Conservation (phyloP, 2,797 vertebrate species). For the Myotis pilosus region DNA sequence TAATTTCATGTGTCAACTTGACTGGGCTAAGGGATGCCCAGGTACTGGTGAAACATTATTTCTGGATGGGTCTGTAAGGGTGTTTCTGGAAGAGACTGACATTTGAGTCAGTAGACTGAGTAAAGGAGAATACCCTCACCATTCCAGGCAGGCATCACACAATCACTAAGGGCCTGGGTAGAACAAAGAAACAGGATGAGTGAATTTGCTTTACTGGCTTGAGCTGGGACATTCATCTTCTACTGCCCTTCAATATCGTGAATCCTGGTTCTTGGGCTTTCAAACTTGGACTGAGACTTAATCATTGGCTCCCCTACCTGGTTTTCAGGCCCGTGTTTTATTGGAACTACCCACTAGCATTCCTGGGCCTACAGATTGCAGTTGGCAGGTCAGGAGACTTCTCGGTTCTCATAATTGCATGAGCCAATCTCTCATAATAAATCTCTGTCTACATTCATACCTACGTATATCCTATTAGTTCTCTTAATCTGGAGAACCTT, state of each 20-base stretch:
- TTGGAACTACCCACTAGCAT: background rate
- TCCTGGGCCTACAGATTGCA: background rate
- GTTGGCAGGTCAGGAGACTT: background rate
- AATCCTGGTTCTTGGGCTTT: background rate
- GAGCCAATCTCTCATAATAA: background rate
- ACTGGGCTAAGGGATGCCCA: background rate
- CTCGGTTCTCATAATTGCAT: background rate
- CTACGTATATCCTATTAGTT: background rate
- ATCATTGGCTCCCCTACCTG: background rate
- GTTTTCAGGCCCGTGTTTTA: background rate
- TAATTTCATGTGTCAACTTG: background rate
- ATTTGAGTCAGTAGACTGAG: background rate
- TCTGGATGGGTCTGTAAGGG: background rate
- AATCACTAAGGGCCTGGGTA: background rate
- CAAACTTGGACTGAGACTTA: background rate
- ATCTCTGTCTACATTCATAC: background rate
- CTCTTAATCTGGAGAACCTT: background rate
- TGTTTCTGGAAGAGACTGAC: background rate
- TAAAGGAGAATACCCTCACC: background rate
- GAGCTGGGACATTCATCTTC: background rate
- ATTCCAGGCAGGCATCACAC: background rate
- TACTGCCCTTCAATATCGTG: background rate
- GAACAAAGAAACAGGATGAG: background rate
- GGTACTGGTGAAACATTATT: background rate
- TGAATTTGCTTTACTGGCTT: background rate